Percentiles rank a stretch among this genome's conserved stretches.
Conservation (phyloP, 1,140 invertebrate genomes). For the Drosophila baimaii region DNA sequence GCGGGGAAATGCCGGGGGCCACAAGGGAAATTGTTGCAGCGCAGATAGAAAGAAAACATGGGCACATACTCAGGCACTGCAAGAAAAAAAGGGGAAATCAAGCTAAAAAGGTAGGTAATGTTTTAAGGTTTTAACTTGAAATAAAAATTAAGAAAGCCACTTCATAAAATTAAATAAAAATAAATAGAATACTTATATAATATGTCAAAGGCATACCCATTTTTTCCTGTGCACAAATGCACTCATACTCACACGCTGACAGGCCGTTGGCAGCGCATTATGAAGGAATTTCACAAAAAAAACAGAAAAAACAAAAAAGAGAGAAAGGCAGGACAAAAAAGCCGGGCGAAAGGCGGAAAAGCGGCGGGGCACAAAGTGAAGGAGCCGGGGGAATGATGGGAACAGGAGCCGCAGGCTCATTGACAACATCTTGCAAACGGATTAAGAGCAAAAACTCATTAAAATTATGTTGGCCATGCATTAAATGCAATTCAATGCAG, state of each 20-base stretch:
- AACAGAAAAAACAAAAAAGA: conserved; percentile 14
- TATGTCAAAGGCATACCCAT: rapidly evolving
- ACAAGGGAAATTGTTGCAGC: conserved; percentile 77
- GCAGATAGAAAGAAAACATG: conserved; percentile 77
- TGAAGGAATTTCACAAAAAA: conserved; percentile 53
- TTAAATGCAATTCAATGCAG: conserved; percentile 79
- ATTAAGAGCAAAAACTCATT: conserved; percentile 80
- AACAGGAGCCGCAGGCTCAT: conserved; percentile 66
- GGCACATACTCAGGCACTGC: conserved; percentile 20
- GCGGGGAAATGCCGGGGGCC: conserved; percentile 54
- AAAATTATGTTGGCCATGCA: conserved; percentile 80
- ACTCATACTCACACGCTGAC: conserved; percentile 36
- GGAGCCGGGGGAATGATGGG: conserved; percentile 1
- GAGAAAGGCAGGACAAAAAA: conserved; percentile 34
- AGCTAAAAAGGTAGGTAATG: no score
- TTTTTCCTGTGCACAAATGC: conserved; percentile 14
- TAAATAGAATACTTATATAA: no score
- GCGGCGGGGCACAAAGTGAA: neutral
- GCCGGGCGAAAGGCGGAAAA: conserved; percentile 10
- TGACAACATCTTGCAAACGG: conserved; percentile 80
- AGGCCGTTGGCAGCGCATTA: conserved; percentile 66
- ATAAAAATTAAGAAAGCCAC: no score
- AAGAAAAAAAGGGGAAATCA: neutral
- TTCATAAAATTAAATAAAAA: no score
- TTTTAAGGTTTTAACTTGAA: no score